A percentile compares a stretch with the other conserved stretches of the same genome.
These are phyloP conservation scores for Zaprionus capensis DNA, from an alignment of 1,140 invertebrate species.

Conservation along the genomic window DNA sequence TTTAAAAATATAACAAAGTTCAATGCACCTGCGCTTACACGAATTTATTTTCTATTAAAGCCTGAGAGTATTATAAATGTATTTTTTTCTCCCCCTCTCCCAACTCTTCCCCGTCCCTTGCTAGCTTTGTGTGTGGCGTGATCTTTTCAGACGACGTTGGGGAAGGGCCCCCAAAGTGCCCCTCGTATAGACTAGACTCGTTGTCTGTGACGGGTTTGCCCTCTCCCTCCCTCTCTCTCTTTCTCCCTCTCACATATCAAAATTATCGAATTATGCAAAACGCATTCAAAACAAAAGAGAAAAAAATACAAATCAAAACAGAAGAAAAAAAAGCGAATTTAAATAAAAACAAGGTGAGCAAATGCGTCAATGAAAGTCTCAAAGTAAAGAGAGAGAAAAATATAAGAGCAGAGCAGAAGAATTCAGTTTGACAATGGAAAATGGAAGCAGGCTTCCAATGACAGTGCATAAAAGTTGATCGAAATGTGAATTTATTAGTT, in stretches of 20 bases:
- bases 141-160: conserved; percentile 26
- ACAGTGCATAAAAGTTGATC: conserved; percentile 1
- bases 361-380: conserved; percentile 78
- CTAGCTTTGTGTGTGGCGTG: conserved; percentile 26
- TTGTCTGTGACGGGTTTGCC: conserved; percentile 43
- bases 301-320: conserved; percentile 48
- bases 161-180: neutral
- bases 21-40: conserved; percentile 78
- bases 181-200: conserved; percentile 25
- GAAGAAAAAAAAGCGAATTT: conserved; percentile 63
- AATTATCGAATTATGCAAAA: conserved; percentile 73
- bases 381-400: neutral
- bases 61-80: conserved; percentile 48
- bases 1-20: conserved; percentile 78
- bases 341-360: conserved; percentile 78
- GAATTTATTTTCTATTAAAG: conserved; percentile 54
- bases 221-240: neutral
- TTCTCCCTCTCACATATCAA: conserved; percentile 25
- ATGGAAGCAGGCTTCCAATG: conserved; percentile 38
- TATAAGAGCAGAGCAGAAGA: neutral
- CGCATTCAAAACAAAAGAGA: conserved; percentile 40
- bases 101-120: no score
- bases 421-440: conserved; percentile 18
- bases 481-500: conserved; percentile 12
- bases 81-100: conserved; percentile 23